Conservation (phyloP, 2,797 vertebrate genomes). For the Danio albolineatus region DNA sequence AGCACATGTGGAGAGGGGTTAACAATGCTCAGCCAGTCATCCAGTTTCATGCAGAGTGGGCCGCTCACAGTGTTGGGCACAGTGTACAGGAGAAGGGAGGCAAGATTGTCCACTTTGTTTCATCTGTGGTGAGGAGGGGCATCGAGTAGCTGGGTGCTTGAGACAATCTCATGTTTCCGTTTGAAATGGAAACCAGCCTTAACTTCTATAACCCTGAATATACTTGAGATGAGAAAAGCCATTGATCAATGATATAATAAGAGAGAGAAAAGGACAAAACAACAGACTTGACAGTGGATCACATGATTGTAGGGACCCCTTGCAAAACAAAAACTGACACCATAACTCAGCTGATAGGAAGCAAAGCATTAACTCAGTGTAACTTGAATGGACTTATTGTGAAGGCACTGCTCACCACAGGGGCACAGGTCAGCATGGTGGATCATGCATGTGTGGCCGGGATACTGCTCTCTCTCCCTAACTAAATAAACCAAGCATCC, state of each 20-base stretch:
- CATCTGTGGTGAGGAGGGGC: neutral
- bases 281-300: too few species aligned
- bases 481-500: too few species aligned
- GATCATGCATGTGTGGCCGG: too few species aligned
- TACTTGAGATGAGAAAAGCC: neutral
- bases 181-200: neutral
- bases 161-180: neutral
- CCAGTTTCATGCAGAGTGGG: neutral
- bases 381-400: conserved; percentile 30
- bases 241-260: neutral
- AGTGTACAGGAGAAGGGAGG: conserved; percentile 3
- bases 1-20: neutral
- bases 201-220: neutral
- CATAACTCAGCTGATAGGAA: neutral
- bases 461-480: too few species aligned
- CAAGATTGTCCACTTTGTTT: conserved; percentile 14
- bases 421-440: too few species aligned
- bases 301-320: neutral
- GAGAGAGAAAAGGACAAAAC: too few species aligned
- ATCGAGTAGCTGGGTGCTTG: conserved; percentile 6
- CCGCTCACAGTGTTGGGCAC: neutral
- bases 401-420: conserved; percentile 38
- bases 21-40: neutral
- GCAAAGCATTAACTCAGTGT: neutral
- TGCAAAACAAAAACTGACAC: neutral